Base-by-base conservation (phyloP, 2,113 vertebrate species). In the Balaeniceps rex region DNA sequence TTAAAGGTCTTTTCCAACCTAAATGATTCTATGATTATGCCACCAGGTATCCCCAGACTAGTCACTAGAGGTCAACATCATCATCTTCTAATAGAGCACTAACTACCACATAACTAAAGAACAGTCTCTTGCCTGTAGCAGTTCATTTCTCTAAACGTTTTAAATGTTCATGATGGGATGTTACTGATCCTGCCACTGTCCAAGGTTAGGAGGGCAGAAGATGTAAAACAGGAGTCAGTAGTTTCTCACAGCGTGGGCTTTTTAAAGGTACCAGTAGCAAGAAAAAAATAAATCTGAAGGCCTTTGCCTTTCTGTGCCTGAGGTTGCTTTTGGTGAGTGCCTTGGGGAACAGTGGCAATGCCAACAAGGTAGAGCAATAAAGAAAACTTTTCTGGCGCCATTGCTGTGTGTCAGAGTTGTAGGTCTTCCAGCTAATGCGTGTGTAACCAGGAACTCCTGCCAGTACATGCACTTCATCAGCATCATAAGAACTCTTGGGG, bases 51-150 rank as follows among this genome's bases (percentile, higher is more conserved):
- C 69, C 90, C 79, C 63, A 55, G 75, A 80, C 28, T 44, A 87
- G 94, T 94, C 96, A 92, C 91, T 92, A 94, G 94, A 97, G 91
- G 88, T 92, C 95, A 96, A 95, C 91, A 93, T 93, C 61, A 90
- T 84, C 85, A 81, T 76, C 80, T 64, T 33, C n/a, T 71, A 52
- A 58, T 70, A 68, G 36, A 85, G 74, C 36, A 65, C 57, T 61
- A 76, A 33, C 46, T 65, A 12, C 18, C 36, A 46, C 14, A 6
- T 76, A 47, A 22, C 72, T 82, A 42, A 28, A 65, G 71, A 68
- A 65, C 14, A 33, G 10, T 57, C 12, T 44, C 17, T 71, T 72
- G 46, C n/a, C 83, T 81, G 22, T 64, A 91, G 76, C 21, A 54
- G 34, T 65, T 78, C 4, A 25, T 63, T 55, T 54, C n/a, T 87